Evolutionary conservation across 2,797 vertebrate species (phyloP), one percentile per base, ranked within the genome.

Genomic region (Pelobates cultripes): DNA sequence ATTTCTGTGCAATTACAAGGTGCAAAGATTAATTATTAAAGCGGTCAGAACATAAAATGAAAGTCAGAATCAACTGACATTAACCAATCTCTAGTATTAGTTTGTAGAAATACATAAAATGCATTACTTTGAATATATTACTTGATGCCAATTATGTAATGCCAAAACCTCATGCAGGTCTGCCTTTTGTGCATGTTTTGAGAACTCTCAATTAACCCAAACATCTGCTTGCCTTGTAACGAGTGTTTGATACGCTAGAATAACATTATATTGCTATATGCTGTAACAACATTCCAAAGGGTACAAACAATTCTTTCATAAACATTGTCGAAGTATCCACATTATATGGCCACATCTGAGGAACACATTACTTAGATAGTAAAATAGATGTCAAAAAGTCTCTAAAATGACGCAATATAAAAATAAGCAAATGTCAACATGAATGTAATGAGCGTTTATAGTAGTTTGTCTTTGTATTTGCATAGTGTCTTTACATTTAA

Each of bases 371-470:
- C 71, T 77, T 77, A 66, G 55, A 45, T 60, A 40, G 61, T 68
- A 73, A 81, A 68, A 82, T 73, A 64, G 45, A 82, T 73, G 75
- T 82, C 75, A 82, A 78, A 72, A 60, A 40, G 69, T 72, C 70
- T 73, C 66, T 73, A 67, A 60, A 77, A 73, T 64, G 55, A 63
- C 43, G 43, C 42, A 63, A 60, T 75, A 61, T 28, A 43, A 61
- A 68, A 82, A 78, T 82, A 82, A 82, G 75, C 81, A 78, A 15
- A n/a, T 78, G 81, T 73, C 81, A 68, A 12, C 61, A 43, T 66
- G 51, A 57, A 42, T 55, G 60, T 44, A 73, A 70, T 73, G 75
- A 77, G 47, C 78, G 81, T 83, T 78, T 82, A 78, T 28, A 72
- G 70, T 60, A 70, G 12, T 73, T 73, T 53, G 81, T 73, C 81